A percentile compares a stretch with the other conserved stretches of the same genome.
Evolutionary conservation across 2,113 vertebrate genomes (phyloP).

Genomic region (Takifugu bimaculatus): DNA sequence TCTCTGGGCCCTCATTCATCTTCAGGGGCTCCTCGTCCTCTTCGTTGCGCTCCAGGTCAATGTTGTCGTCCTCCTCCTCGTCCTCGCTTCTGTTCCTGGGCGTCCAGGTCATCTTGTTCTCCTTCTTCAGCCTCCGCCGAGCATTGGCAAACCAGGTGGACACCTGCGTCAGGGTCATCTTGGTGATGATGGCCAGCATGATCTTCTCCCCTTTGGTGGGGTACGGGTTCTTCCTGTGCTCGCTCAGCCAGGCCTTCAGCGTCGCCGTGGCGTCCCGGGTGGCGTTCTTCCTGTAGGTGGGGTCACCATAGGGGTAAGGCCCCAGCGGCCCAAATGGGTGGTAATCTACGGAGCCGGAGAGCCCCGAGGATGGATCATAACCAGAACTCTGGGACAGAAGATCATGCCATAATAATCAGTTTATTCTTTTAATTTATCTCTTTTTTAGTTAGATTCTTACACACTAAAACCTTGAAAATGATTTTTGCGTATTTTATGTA

Average conservation of each 20-base stretch:
- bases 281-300: slow-evolving; percentile 87
- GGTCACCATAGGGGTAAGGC: slow-evolving; percentile 85
- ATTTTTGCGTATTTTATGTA: no score
- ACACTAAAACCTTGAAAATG: neutral
- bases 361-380: slow-evolving; percentile 80
- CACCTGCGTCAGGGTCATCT: slow-evolving; percentile 96
- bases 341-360: slow-evolving; percentile 85
- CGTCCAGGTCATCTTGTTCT: slow-evolving; percentile 90
- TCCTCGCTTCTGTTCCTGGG: slow-evolving; percentile 86
- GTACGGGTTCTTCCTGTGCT: slow-evolving; percentile 94
- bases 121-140: slow-evolving; percentile 86
- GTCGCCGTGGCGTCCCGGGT: slow-evolving; percentile 88
- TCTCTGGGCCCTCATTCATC: slow-evolving; percentile 67
- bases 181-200: slow-evolving; percentile 98
- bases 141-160: slow-evolving; percentile 95
- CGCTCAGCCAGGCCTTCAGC: slow-evolving; percentile 86
- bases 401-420: neutral
- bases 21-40: slow-evolving; percentile 78
- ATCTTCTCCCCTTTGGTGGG: slow-evolving; percentile 98
- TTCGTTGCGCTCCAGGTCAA: slow-evolving; percentile 86
- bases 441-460: neutral
- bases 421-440: neutral
- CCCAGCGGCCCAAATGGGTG: slow-evolving; percentile 86
- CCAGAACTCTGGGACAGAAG: slow-evolving; percentile 75
- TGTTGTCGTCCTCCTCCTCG: slow-evolving; percentile 87